These are phyloP conservation scores for Platalea minor DNA, from an alignment of 2,797 vertebrate genomes.

Conservation along the genomic window DNA sequence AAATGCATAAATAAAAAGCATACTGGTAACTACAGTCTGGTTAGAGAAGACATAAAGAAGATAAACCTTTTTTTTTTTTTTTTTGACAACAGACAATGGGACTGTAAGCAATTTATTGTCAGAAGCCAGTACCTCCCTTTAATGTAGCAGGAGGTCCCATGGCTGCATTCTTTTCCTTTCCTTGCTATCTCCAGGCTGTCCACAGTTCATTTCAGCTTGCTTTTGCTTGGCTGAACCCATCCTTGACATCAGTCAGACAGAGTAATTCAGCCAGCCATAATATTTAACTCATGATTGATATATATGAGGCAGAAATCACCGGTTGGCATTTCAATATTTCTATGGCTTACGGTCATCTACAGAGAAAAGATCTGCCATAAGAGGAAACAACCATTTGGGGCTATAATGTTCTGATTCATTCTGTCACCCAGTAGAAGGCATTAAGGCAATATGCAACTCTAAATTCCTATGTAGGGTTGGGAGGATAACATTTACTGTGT, in stretches of 20 bases:
- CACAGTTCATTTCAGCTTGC: neutral
- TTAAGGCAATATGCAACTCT: neutral
- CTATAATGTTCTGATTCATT: neutral
- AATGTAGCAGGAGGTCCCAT: neutral
- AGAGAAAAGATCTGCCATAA: neutral
- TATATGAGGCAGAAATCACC: neutral
- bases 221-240: neutral
- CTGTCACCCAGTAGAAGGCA: neutral
- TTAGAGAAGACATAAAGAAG: neutral
- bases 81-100: neutral
- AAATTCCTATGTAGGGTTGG: neutral
- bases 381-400: neutral
- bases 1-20: slow-evolving; percentile 8
- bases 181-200: neutral
- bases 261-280: neutral
- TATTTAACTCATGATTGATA: slow-evolving; percentile 32
- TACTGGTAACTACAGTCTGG: neutral
- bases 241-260: neutral
- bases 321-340: neutral
- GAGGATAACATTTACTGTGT: neutral
- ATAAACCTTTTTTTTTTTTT: neutral
- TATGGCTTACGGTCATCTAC: neutral
- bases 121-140: neutral
- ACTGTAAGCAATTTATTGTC: neutral
- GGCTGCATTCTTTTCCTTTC: neutral